These are phyloP conservation scores for Pachyuromys duprasi DNA, from an alignment of 2,797 vertebrate species.

Conservation along the genomic window DNA sequence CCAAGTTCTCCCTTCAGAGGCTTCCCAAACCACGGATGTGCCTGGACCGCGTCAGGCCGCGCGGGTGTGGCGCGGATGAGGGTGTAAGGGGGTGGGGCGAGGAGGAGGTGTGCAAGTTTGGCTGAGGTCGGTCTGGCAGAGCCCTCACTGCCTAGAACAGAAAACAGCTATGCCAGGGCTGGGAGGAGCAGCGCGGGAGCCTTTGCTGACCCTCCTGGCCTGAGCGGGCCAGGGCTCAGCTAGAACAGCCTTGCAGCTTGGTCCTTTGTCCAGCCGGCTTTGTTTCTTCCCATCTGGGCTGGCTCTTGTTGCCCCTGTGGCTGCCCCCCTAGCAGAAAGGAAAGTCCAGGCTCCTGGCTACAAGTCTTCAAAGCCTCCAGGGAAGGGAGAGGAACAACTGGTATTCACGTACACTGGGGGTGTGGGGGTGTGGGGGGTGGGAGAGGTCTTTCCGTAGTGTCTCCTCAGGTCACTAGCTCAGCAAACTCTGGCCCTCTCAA, in stretches of 20 bases:
- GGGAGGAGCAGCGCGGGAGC: neutral
- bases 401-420: neutral
- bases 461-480: neutral
- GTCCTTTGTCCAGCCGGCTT: conserved; percentile 38
- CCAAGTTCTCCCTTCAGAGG: neutral
- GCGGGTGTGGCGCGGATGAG: conserved; percentile 51
- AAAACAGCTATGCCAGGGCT: neutral
- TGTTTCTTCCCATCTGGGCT: neutral
- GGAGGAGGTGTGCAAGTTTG: conserved; percentile 26
- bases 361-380: neutral
- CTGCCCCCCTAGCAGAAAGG: neutral
- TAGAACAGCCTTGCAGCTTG: neutral
- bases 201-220: neutral
- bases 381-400: neutral
- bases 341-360: neutral
- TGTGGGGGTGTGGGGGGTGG: neutral
- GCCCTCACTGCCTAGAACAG: neutral
- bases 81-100: neutral
- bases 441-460: neutral
- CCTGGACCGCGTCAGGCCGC: conserved; percentile 35
- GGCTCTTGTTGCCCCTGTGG: neutral
- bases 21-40: conserved; percentile 41
- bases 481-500: neutral
- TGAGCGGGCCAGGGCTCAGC: neutral
- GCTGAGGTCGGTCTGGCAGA: neutral